Base-by-base conservation (phyloP, 2,888 invertebrate species). In the Agonopterix subpropinquella region DNA sequence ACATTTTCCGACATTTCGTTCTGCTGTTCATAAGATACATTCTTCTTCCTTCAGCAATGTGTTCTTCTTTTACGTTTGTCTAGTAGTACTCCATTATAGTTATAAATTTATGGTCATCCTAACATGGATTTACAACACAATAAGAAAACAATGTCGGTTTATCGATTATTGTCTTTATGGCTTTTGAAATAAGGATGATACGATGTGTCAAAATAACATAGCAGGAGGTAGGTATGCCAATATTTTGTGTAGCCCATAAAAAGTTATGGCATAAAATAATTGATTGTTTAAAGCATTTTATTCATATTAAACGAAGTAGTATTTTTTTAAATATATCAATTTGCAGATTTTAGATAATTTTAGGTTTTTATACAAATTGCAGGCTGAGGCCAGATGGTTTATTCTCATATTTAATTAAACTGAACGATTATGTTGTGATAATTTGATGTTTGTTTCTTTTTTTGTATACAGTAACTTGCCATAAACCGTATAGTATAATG, bases 271-370 rank as follows among this genome's bases (percentile, higher is more conserved):
- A 9, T 28, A 49, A 43, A 47, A 47, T 43, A 47, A 42, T 47
- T 47, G 37, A 47, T 47, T 47, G 43, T 47, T 47, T 28, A 47
- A 8, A 37, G 11, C 28, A 28, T 28, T 43, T 43, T 44, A 47
- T 43, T 10, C 11, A 36, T 28, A 41, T 36, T 45, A 43, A 50
- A 37, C 41, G 46, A 10, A 41, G 41, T 13, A 9, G n/a, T 8
- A 28, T 50, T 47, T 13, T 50, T 36, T 50, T 41, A 47, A 11
- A 18, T 28, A 35, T 44, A 11, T 45, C 41, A 41, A 36, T 49
- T 36, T 13, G 28, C 41, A 45, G 28, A 11, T 11, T 15, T 11
- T 7, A 44, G 9, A 18, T 43, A 36, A 45, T 45, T 39, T 39
- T 37, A 28, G 45, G 44, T 36, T 44, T 44, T 44, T 8, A 28